Evolutionary conservation across 1,140 invertebrate species (phyloP).

Genomic region (Tetramorium parvispinum): DNA sequence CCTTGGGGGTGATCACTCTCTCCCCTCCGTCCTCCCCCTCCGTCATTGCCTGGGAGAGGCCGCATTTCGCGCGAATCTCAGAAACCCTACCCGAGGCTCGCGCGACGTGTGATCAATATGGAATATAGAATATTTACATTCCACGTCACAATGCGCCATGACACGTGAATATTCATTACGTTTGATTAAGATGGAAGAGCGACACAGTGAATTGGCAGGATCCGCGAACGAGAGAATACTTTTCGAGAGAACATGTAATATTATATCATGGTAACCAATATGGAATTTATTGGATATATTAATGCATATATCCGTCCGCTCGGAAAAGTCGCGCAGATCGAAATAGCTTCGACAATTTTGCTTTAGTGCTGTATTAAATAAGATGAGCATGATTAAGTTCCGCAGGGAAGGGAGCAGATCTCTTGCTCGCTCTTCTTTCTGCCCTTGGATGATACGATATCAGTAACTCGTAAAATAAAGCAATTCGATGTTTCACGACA

Average conservation of each 20-base stretch:
- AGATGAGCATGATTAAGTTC: slow-evolving; percentile 8
- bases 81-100: slow-evolving; percentile 48
- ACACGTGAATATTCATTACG: slow-evolving; percentile 54
- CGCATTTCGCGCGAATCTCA: slow-evolving; percentile 66
- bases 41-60: slow-evolving; percentile 32
- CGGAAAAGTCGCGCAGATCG: neutral
- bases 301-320: neutral
- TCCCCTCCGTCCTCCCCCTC: neutral
- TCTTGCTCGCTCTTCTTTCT: neutral
- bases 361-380: slow-evolving; percentile 19
- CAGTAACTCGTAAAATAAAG: slow-evolving; percentile 37
- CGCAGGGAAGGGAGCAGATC: neutral
- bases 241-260: slow-evolving; percentile 15
- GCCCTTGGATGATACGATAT: slow-evolving; percentile 23
- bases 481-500: slow-evolving; percentile 25
- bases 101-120: slow-evolving; percentile 20
- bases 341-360: slow-evolving; percentile 8
- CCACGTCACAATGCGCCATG: neutral
- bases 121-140: slow-evolving; percentile 32
- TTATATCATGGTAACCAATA: neutral
- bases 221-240: slow-evolving; percentile 36
- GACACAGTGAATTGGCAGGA: neutral
- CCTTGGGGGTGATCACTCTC: slow-evolving; percentile 41
- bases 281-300: slow-evolving; percentile 42
- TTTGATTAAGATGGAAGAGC: slow-evolving; percentile 48